Evolutionary conservation across 2,888 invertebrate genomes (phyloP).

Genomic region (Spialia ferax): DNA sequence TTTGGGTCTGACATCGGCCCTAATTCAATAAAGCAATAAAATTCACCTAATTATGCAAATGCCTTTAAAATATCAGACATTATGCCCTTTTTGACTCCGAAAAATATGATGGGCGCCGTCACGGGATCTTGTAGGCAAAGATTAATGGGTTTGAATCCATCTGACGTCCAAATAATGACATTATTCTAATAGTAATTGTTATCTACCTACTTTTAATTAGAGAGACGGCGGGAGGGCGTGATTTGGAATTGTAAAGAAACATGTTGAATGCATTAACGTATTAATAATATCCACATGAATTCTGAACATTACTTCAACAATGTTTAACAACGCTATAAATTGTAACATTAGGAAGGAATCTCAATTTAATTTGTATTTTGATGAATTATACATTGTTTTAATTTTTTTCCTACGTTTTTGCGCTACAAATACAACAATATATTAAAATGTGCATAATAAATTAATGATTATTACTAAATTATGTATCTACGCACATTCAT

Average conservation of each 20-base stretch:
- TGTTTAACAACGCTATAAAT: conserved; percentile 12
- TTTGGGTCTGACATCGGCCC: conserved; percentile 84
- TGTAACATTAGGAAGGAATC: neutral
- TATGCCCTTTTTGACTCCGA: conserved; percentile 74
- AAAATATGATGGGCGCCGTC: conserved; percentile 77
- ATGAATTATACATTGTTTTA: neutral
- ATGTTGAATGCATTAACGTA: conserved; percentile 19
- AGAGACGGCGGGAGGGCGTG: conserved; percentile 57
- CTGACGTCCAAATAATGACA: conserved; percentile 66
- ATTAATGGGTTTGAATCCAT: conserved; percentile 67
- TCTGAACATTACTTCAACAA: conserved; percentile 11
- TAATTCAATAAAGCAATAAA: conserved; percentile 87
- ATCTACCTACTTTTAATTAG: conserved; percentile 60
- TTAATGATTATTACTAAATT: neutral
- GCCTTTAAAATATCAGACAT: conserved; percentile 78
- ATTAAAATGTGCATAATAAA: neutral
- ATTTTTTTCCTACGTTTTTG: neutral
- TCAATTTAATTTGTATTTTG: conserved; percentile 1
- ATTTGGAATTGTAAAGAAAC: conserved; percentile 45
- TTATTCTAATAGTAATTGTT: conserved; percentile 68
- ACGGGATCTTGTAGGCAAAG: conserved; percentile 67
- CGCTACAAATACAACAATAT: neutral
- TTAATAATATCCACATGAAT: conserved; percentile 16
- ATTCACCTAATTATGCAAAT: conserved; percentile 87
- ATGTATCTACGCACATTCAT: neutral